A percentile compares a stretch with the other conserved stretches of the same genome.
These are phyloP conservation scores for Cotesia glomerata DNA, from an alignment of 1,140 invertebrate genomes.

Conservation along the genomic window DNA sequence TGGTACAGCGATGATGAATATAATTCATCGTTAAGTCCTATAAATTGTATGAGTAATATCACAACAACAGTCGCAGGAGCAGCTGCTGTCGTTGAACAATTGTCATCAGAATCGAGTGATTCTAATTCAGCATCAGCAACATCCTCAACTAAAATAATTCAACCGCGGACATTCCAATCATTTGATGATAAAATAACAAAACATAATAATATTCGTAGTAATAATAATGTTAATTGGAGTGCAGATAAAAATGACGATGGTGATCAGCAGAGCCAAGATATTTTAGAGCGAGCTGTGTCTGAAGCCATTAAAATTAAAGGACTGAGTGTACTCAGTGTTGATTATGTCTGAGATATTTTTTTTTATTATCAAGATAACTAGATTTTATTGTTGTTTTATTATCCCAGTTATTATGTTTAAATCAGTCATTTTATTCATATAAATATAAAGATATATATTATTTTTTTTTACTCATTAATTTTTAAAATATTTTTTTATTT, in stretches of 20 bases:
- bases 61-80: too few species aligned
- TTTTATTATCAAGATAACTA: not conserved
- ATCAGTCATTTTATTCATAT: not conserved
- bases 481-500: too few species aligned
- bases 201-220: too few species aligned
- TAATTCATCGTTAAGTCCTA: not conserved
- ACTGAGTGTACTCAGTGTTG: conserved; percentile 64
- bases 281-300: conserved; percentile 71
- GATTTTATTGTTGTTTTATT: too few species aligned
- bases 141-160: conserved; percentile 25
- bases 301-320: conserved; percentile 76
- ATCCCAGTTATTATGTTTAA: conserved; percentile 22
- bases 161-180: not conserved
- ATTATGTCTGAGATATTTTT: conserved; percentile 53
- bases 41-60: conserved; percentile 19
- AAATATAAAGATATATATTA: too few species aligned
- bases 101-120: conserved; percentile 12
- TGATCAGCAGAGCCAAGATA: conserved; percentile 60
- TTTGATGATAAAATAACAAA: not conserved
- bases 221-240: conserved; percentile 30
- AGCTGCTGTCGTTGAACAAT: too few species aligned
- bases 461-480: not conserved
- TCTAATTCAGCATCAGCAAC: conserved; percentile 4
- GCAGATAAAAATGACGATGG: conserved; percentile 50
- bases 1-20: conserved; percentile 10